Conservation (phyloP, 92 coral and sea anemone species). For the Meandrina meandrites region DNA sequence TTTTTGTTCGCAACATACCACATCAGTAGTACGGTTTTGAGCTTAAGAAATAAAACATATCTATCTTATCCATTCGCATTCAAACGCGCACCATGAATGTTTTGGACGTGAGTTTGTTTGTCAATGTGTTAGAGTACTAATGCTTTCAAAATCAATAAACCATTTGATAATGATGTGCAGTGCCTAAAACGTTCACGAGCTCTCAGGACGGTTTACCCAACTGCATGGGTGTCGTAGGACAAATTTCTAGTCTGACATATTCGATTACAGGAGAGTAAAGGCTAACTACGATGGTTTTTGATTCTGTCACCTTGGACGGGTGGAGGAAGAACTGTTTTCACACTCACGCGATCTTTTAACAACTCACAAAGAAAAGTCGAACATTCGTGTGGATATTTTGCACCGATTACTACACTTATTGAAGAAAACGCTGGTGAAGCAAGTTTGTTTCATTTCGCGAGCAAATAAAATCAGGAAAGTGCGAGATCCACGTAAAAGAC, state of each 20-base stretch:
- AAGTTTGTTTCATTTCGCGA: not conserved
- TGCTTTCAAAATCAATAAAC: not conserved
- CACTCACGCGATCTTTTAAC: slow-evolving; percentile 20
- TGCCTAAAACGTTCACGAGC: not conserved
- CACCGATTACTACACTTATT: not conserved
- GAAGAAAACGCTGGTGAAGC: not conserved
- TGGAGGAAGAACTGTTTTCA: not conserved
- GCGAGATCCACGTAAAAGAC: not conserved
- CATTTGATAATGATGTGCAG: not conserved
- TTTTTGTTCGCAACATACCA: not conserved
- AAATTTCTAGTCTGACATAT: not conserved
- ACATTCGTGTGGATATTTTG: not conserved
- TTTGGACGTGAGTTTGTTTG: not conserved
- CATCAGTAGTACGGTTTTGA: not conserved
- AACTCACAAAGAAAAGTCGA: not conserved
- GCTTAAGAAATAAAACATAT: not conserved
- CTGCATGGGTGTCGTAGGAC: no score
- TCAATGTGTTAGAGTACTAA: not conserved
- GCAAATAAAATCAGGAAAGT: not conserved
- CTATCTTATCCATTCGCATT: not conserved
- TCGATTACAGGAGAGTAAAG: not conserved
- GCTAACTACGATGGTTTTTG: not conserved
- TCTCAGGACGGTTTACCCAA: not conserved
- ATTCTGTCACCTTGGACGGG: not conserved
- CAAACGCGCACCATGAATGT: not conserved